Evolutionary conservation across 2,888 invertebrate species (phyloP).

Genomic region (Mimas tiliae): DNA sequence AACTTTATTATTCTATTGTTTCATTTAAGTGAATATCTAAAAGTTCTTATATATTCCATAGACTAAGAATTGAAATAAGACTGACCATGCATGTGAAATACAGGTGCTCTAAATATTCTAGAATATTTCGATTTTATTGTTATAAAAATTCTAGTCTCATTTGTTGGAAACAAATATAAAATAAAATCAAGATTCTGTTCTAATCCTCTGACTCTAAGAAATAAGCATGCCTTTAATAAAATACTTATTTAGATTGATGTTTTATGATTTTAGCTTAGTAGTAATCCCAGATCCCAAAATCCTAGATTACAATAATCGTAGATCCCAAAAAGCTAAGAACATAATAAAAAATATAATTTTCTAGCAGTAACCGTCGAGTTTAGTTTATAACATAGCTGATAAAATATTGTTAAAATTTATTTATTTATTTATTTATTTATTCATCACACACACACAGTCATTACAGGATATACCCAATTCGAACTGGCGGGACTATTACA

Average conservation of each 20-base stretch:
- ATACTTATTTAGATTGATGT: neutral
- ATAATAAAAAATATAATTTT: no score
- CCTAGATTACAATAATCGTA: no score
- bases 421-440: no score
- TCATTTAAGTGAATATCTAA: conserved; percentile 23
- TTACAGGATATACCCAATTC: no score
- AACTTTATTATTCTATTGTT: conserved; percentile 2
- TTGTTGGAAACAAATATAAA: conserved; percentile 24
- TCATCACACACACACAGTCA: no score
- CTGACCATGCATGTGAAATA: conserved; percentile 41
- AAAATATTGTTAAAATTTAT: no score
- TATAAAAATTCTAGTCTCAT: conserved; percentile 27
- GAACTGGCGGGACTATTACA: no score
- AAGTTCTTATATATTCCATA: conserved; percentile 25
- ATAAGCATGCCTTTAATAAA: conserved; percentile 18
- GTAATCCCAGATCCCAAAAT: neutral
- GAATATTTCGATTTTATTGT: conserved; percentile 30
- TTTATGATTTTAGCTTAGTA: neutral
- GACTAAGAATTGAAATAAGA: conserved; percentile 35
- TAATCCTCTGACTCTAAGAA: conserved; percentile 17
- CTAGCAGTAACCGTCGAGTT: no score
- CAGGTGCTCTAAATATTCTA: conserved; percentile 38
- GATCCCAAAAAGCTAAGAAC: no score
- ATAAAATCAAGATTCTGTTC: conserved; percentile 20
- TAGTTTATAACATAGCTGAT: no score